These are phyloP conservation scores for Bacillus rossius DNA, from an alignment of 1,140 invertebrate genomes.

Conservation along the genomic window DNA sequence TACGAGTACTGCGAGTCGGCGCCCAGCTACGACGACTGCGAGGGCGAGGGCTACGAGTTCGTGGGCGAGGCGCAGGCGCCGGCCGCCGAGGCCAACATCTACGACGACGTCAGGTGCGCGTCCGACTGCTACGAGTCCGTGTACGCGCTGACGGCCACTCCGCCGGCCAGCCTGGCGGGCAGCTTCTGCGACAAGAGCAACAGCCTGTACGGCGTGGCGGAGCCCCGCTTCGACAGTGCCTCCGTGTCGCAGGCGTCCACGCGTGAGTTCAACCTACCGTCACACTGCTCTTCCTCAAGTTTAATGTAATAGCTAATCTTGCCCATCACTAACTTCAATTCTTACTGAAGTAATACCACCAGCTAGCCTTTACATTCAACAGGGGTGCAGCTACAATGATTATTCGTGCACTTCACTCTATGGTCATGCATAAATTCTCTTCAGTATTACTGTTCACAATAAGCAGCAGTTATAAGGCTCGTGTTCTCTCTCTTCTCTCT, in stretches of 20 bases:
- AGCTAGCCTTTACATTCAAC: too few relatives aligned
- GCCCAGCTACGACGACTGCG: slow-evolving; percentile 14
- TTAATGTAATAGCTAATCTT: too few relatives aligned
- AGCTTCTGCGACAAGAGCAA: slow-evolving; percentile 28
- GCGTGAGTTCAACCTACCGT: slow-evolving; percentile 9
- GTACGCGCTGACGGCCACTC: background rate
- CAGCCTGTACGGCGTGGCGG: slow-evolving; percentile 25
- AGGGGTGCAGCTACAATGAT: too few relatives aligned
- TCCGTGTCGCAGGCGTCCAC: slow-evolving; percentile 20
- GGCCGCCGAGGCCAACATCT: background rate
- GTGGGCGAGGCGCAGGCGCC: background rate
- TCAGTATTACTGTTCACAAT: too few relatives aligned
- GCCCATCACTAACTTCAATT: too few relatives aligned
- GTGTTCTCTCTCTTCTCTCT: too few relatives aligned
- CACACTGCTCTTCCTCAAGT: background rate
- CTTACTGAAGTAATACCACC: too few relatives aligned
- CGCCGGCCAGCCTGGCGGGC: background rate
- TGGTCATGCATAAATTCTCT: too few relatives aligned
- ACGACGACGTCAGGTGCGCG: slow-evolving; percentile 4
- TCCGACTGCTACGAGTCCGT: slow-evolving; percentile 13
- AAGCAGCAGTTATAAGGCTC: too few relatives aligned
- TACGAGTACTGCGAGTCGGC: background rate
- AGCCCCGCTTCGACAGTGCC: slow-evolving; percentile 9
- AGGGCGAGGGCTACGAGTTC: slow-evolving; percentile 6
- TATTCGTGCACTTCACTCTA: too few relatives aligned